Evolutionary conservation across 2,113 vertebrate species (phyloP), one percentile per base, ranked within the genome.

Genomic region (Phodopus roborovskii): DNA sequence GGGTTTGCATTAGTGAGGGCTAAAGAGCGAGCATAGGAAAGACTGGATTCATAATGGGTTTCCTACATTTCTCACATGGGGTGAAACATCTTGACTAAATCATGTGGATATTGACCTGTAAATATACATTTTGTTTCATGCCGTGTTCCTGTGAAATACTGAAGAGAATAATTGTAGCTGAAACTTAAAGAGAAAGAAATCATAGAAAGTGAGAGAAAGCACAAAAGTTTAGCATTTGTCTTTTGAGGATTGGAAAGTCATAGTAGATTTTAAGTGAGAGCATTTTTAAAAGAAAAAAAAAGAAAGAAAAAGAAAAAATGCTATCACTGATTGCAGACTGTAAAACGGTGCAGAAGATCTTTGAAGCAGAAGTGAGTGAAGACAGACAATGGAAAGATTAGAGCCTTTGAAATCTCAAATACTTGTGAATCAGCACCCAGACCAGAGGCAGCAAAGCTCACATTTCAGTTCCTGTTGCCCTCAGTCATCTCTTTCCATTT

Each of bases 1-100:
- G 2, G 12, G 2, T 5, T n/a, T 77, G 20, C 1, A 7, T 30
- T 1, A 28, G 36, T 26, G 0, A 33, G 22, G 1, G 6, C 30
- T 73, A 5, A 66, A 36, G 19, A 28, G 6, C 1, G 19, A 74
- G 28, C 20, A 3, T 33, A 39, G 71, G 53, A 28, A 16, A 33
- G 12, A 3, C 17, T 60, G 20, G 6, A 30, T 56, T n/a, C 2
- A 12, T 17, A 8, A 7, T 56, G 58, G 8, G 8, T 48, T 45
- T 75, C 36, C 6, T 28, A 62, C 4, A 8, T 42, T 74, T 62
- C 16, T 48, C 9, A 56, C 7, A 1, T 17, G 12, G 50, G 5
- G 11, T 73, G 20, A 89, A 64, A 50, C 39, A 39, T 12, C 6
- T 19, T 26, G 58, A 42, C 8, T 2, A n/a, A 30, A 58, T 1